Percentiles rank a stretch among this genome's conserved stretches.
phyloP scores from a whole-genome alignment of 2,113 vertebrate genomes.

The Cheirogaleus medius region DNA sequence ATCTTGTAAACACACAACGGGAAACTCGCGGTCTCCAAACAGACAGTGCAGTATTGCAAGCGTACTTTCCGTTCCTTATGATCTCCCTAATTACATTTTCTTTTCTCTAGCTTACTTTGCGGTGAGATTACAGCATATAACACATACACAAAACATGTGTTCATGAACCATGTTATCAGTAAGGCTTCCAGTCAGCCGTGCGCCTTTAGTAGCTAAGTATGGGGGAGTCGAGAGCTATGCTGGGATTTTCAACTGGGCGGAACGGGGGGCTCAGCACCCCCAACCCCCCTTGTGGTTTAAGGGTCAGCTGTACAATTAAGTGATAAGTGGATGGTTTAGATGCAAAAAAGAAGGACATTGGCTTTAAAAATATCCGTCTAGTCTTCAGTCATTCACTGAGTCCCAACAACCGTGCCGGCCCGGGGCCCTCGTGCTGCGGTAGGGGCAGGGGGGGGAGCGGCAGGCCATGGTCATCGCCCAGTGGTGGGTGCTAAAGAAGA shows the following conservation, averaged over 20 bases:
- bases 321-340: not conserved
- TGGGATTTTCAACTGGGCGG: not conserved
- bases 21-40: too few species aligned
- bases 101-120: not conserved
- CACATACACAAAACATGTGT: not conserved
- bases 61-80: not conserved
- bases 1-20: not conserved
- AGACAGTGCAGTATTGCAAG: not conserved
- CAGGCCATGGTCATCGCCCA: not conserved
- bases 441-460: not conserved
- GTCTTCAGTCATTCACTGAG: not conserved
- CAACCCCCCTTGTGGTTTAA: not conserved
- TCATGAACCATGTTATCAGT: not conserved
- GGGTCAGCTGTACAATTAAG: not conserved
- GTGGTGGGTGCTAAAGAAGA: not conserved
- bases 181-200: not conserved
- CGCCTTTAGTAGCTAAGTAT: not conserved
- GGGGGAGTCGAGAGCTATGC: not conserved
- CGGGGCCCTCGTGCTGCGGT: rapidly evolving
- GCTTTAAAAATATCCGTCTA: not conserved
- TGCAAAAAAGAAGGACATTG: not conserved
- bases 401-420: not conserved
- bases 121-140: not conserved
- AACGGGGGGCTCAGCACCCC: not conserved
- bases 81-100: not conserved